Evolutionary conservation across 2,888 invertebrate species (phyloP).

Genomic region (Eulithis testata): DNA sequence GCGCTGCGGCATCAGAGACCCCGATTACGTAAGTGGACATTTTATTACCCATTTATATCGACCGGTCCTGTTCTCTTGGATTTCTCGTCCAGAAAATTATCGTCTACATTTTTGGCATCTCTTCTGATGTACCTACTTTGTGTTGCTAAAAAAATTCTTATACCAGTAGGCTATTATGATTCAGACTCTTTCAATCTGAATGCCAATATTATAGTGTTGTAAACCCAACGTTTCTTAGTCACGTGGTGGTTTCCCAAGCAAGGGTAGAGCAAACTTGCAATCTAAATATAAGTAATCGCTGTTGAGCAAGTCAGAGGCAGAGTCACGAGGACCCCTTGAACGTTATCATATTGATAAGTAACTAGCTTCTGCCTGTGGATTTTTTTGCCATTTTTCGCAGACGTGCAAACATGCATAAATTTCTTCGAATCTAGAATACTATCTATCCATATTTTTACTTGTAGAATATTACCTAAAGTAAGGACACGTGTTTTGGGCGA

Average conservation of each 20-base stretch:
- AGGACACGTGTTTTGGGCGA: no score
- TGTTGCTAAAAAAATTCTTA: no score
- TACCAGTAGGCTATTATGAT: conserved; percentile 4
- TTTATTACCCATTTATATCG: conserved; percentile 38
- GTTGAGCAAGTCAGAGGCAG: conserved; percentile 33
- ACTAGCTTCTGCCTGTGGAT: neutral
- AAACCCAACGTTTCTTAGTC: conserved; percentile 32
- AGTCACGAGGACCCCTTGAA: conserved; percentile 35
- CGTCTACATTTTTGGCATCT: neutral
- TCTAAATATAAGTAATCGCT: conserved; percentile 38
- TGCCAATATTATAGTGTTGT: conserved; percentile 23
- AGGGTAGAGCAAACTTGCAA: conserved; percentile 35
- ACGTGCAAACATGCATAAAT: no score
- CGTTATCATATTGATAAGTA: conserved; percentile 2
- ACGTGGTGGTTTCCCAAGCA: conserved; percentile 39
- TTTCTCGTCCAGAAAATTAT: neutral
- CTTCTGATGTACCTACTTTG: no score
- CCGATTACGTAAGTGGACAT: conserved; percentile 48
- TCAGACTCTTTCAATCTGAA: conserved; percentile 22
- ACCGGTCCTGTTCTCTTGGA: conserved; percentile 12
- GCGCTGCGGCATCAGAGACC: conserved; percentile 14
- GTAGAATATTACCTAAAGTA: no score
- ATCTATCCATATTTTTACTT: no score
- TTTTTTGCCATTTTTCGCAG: neutral
- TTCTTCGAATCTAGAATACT: no score